Percentiles rank a stretch among this genome's conserved stretches.
These are phyloP conservation scores for Hystrix cristata DNA, from an alignment of 2,113 vertebrate genomes.

Conservation along the genomic window DNA sequence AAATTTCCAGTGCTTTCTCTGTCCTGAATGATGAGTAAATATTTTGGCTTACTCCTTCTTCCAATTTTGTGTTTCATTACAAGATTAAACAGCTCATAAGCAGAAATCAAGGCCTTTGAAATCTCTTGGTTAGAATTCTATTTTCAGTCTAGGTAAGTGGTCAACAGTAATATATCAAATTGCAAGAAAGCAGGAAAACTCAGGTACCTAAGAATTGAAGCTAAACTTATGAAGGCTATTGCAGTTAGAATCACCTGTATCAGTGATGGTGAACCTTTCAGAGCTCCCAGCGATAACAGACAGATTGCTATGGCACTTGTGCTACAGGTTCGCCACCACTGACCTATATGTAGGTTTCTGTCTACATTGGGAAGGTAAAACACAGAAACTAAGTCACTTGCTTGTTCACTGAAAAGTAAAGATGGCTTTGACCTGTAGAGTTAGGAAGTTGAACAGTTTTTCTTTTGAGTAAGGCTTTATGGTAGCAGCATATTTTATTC, in stretches of 20 bases:
- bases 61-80: background rate
- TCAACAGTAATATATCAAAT: background rate
- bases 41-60: background rate
- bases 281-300: background rate
- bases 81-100: constrained; percentile 14
- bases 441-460: background rate
- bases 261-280: background rate
- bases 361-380: background rate
- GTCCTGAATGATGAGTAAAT: background rate
- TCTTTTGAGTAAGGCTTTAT: constrained; percentile 5
- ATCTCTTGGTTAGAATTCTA: background rate
- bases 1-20: constrained; percentile 33
- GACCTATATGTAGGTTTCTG: background rate
- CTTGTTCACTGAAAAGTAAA: background rate
- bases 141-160: background rate
- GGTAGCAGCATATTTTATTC: background rate
- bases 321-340: too few species aligned
- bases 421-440: background rate
- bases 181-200: background rate
- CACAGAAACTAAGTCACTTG: background rate
- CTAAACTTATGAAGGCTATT: background rate
- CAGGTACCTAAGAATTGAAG: background rate
- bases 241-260: background rate
- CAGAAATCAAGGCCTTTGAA: background rate
- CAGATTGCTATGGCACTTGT: fast-evolving